phyloP scores from a whole-genome alignment of 1,140 invertebrate genomes.

The Zaprionus kolodkinae region DNA sequence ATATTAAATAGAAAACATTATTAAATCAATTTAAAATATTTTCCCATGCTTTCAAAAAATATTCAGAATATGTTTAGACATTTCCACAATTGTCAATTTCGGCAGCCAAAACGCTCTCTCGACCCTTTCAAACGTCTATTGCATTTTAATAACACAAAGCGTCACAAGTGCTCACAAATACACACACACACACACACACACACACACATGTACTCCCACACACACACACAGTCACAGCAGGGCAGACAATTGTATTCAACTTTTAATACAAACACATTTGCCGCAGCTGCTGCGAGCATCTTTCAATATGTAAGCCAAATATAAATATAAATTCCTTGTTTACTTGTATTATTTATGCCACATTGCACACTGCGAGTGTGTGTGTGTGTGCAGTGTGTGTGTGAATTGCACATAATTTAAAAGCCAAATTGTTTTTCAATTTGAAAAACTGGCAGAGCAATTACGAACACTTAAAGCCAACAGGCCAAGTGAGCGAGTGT shows the following conservation, averaged over 20 bases:
- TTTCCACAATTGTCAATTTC: background rate
- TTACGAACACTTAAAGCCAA: slow-evolving; percentile 56
- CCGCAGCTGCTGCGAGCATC: slow-evolving; percentile 47
- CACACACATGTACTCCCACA: slow-evolving; percentile 13
- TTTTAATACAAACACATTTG: slow-evolving; percentile 47
- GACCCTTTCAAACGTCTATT: slow-evolving; percentile 63
- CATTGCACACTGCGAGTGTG: slow-evolving; percentile 19
- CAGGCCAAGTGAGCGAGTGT: background rate
- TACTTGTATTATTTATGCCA: slow-evolving; percentile 44
- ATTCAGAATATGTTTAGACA: background rate
- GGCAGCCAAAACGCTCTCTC: background rate
- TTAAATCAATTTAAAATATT: too few species aligned
- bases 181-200: slow-evolving; percentile 7
- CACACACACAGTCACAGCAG: background rate
- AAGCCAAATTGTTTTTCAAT: slow-evolving; percentile 56
- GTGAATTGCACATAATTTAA: slow-evolving; percentile 51
- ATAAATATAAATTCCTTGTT: slow-evolving; percentile 28
- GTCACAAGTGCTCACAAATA: slow-evolving; percentile 17
- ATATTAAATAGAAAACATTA: too few species aligned
- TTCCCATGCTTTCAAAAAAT: background rate
- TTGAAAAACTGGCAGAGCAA: slow-evolving; percentile 42
- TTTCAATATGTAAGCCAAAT: slow-evolving; percentile 39
- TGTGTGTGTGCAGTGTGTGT: slow-evolving; percentile 1
- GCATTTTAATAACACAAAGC: slow-evolving; percentile 70
- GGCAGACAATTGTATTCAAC: slow-evolving; percentile 31